Conservation (phyloP, 2,797 vertebrate species). For the Trachops cirrhosus region DNA sequence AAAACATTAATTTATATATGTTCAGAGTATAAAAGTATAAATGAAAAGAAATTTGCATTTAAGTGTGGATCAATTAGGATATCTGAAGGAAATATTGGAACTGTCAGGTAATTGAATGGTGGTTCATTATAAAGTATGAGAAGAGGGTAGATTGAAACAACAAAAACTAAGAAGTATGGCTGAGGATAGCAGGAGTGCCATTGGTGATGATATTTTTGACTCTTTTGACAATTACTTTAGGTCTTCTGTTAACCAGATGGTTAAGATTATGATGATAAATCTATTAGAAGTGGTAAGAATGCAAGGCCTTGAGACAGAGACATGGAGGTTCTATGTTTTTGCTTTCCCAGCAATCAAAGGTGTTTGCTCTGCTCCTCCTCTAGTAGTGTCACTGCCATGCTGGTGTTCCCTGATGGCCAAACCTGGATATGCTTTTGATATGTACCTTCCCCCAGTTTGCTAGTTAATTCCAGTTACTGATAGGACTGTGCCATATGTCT, state of each 20-base stretch:
- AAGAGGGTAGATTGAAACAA: neutral
- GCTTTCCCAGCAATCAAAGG: neutral
- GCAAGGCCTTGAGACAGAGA: neutral
- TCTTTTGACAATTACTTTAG: neutral
- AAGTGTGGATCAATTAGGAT: neutral
- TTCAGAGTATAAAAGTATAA: neutral
- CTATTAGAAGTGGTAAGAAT: neutral
- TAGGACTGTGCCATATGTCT: too few relatives aligned
- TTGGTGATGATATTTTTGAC: neutral
- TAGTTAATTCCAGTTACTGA: neutral
- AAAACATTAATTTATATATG: neutral
- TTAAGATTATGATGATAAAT: neutral
- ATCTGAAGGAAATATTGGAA: neutral
- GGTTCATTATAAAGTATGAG: neutral
- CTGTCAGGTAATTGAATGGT: neutral
- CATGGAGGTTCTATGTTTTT: neutral
- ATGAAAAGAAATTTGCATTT: neutral
- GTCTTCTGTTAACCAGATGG: neutral
- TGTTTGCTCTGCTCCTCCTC: neutral
- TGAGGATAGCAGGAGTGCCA: neutral
- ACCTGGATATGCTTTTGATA: neutral
- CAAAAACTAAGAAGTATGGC: neutral
- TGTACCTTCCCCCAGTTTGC: rapidly evolving
- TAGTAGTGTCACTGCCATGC: rapidly evolving
- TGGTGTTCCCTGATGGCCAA: too few relatives aligned